phyloP scores from a whole-genome alignment of 2,113 vertebrate species.

The Nesogale talazaci region DNA sequence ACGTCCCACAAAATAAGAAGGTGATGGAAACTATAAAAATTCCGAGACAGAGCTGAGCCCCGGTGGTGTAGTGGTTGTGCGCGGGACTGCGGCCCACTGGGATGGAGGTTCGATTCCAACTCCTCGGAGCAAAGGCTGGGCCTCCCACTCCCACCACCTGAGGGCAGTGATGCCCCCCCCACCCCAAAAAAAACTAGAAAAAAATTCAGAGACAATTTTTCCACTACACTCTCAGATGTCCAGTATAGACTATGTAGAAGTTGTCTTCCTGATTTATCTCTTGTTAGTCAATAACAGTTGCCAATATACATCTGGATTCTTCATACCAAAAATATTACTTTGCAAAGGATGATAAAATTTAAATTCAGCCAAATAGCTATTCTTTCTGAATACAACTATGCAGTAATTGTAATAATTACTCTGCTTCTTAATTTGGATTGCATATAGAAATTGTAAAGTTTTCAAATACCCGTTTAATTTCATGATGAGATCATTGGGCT shows the following conservation, averaged over 20 bases:
- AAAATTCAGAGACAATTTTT: neutral
- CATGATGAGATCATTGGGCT: slow-evolving; percentile 19
- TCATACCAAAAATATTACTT: neutral
- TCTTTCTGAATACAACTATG: slow-evolving; percentile 57
- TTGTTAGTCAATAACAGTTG: neutral
- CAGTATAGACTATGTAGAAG: neutral
- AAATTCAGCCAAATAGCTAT: slow-evolving; percentile 41
- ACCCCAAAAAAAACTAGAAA: too few relatives aligned
- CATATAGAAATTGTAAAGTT: slow-evolving; percentile 6
- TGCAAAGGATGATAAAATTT: neutral
- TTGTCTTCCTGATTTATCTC: neutral
- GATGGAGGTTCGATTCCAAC: too few relatives aligned
- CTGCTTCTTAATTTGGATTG: slow-evolving; percentile 37
- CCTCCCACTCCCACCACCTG: too few relatives aligned
- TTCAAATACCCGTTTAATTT: neutral
- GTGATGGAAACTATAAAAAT: neutral
- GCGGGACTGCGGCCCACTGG: too few relatives aligned
- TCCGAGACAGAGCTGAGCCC: too few relatives aligned
- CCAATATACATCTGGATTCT: neutral
- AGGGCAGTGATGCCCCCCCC: too few relatives aligned
- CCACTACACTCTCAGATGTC: neutral
- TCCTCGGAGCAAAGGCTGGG: too few relatives aligned
- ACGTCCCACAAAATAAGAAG: neutral
- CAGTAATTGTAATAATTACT: slow-evolving; percentile 37
- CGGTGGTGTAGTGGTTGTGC: too few relatives aligned